Conservation (phyloP, 2,113 vertebrate genomes). For the Burhinus oedicnemus region DNA sequence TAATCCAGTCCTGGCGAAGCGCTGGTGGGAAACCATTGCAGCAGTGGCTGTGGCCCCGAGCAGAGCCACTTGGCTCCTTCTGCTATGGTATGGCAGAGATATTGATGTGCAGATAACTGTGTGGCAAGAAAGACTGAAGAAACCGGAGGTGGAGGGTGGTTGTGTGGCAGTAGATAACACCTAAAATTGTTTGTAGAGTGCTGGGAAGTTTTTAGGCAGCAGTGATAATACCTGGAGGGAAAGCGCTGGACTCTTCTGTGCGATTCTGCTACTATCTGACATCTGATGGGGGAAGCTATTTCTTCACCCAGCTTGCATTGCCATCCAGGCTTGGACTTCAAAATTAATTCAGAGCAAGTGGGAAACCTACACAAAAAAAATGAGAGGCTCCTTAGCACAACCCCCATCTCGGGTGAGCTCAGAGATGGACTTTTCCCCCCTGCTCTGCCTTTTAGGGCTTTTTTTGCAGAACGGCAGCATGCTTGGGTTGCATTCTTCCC, state of each 20-base stretch:
- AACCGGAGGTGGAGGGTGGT: neutral
- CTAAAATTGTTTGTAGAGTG: neutral
- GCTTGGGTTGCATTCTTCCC: neutral
- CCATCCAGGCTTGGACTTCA: neutral
- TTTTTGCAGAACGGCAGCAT: neutral
- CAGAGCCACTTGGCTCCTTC: neutral
- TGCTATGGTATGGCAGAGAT: neutral
- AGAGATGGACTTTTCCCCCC: neutral
- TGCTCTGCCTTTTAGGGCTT: neutral
- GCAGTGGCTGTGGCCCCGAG: neutral
- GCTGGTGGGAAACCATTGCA: neutral
- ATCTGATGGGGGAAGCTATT: neutral
- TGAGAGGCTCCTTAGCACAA: neutral
- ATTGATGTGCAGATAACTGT: neutral
- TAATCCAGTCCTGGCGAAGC: rapidly evolving
- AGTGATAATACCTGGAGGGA: neutral
- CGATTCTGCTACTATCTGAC: neutral
- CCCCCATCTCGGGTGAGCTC: neutral
- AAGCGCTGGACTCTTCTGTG: neutral
- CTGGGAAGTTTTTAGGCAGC: neutral
- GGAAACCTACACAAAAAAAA: neutral
- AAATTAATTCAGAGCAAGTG: rapidly evolving
- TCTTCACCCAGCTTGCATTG: neutral
- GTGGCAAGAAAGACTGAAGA: neutral
- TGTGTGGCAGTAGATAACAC: neutral